Conservation (phyloP, 2,888 invertebrate genomes). For the Athalia circularis region DNA sequence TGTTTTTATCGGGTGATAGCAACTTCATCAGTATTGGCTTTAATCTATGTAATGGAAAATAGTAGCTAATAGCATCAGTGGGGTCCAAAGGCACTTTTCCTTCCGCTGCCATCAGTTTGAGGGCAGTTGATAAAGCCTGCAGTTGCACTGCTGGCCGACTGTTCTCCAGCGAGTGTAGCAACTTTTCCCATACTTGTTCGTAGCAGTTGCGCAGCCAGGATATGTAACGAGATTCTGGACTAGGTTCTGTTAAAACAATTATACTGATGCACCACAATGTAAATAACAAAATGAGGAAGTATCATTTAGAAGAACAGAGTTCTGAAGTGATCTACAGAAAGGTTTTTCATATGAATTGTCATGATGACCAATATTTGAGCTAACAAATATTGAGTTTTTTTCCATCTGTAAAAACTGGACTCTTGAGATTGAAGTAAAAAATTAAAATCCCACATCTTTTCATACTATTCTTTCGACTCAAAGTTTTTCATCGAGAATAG, state of each 20-base stretch:
- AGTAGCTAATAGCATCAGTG: constrained; percentile 73
- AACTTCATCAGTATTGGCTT: constrained; percentile 81
- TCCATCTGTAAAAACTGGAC: too few species aligned
- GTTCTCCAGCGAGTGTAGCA: constrained; percentile 78
- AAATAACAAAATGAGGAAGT: neutral
- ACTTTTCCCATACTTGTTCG: constrained; percentile 79
- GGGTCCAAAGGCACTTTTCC: constrained; percentile 81
- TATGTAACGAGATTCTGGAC: constrained; percentile 80
- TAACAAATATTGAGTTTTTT: too few species aligned
- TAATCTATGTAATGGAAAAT: constrained; percentile 82
- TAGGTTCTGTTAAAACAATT: constrained; percentile 70
- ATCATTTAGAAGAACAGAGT: too few species aligned
- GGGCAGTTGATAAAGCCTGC: constrained; percentile 83
- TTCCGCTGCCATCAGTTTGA: constrained; percentile 85
- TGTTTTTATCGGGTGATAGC: constrained; percentile 79
- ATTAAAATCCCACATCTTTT: too few species aligned
- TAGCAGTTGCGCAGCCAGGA: constrained; percentile 84
- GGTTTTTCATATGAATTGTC: too few species aligned
- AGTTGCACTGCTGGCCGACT: constrained; percentile 76
- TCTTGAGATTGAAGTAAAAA: too few species aligned
- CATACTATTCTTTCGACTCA: too few species aligned
- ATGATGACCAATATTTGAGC: too few species aligned
- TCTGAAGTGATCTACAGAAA: too few species aligned
- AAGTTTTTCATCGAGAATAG: too few species aligned
- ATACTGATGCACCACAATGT: neutral